phyloP scores from a whole-genome alignment of 2,888 invertebrate genomes.

The Salticus scenicus region DNA sequence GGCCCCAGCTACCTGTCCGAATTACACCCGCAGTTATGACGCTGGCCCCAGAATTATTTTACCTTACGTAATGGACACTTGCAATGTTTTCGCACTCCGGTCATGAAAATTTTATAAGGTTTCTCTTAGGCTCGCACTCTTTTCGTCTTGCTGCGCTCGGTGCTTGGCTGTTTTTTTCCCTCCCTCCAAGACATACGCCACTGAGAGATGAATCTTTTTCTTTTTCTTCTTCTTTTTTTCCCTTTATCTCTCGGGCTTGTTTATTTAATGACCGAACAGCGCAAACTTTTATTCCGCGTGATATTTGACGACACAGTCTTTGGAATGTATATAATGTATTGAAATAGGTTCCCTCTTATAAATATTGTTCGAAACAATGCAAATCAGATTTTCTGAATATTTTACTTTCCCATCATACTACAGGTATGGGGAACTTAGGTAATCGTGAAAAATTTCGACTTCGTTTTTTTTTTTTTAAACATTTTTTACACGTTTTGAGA shows the following conservation, averaged over 20 bases:
- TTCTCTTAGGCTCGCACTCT: conserved; percentile 35
- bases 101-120: conserved; percentile 64
- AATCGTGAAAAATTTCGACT: no score
- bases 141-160: neutral
- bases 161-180: conserved; percentile 10
- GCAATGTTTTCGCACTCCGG: conserved; percentile 18
- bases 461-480: no score
- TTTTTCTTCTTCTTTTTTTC: neutral
- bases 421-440: no score
- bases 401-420: no score
- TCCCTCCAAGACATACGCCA: neutral
- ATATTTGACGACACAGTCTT: neutral
- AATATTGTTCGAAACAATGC: no score
- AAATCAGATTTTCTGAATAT: no score
- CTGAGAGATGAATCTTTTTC: neutral
- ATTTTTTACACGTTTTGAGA: no score
- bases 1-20: conserved; percentile 67
- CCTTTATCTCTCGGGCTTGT: neutral
- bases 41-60: conserved; percentile 69
- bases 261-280: neutral
- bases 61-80: conserved; percentile 69
- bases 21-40: conserved; percentile 67
- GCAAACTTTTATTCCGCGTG: neutral
- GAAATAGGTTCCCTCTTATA: no score
- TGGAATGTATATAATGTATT: no score